phyloP scores from a whole-genome alignment of 2,888 invertebrate species.

The Ferdinandea cuprea region DNA sequence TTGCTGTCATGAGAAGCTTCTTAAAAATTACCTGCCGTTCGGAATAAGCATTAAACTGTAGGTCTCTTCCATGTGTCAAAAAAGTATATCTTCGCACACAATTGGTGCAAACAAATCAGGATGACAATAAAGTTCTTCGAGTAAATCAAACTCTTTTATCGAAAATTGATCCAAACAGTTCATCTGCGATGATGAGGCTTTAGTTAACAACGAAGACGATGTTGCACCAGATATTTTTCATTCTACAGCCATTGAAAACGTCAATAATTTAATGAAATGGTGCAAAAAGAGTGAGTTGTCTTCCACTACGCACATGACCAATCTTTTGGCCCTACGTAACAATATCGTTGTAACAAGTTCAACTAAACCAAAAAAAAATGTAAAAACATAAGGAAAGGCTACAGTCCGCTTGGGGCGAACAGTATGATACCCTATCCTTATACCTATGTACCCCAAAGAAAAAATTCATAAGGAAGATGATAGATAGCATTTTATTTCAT shows the following conservation, averaged over 20 bases:
- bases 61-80: too few relatives aligned
- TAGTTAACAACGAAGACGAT: constrained; percentile 43
- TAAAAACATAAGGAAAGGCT: too few relatives aligned
- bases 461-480: too few relatives aligned
- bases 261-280: constrained; percentile 34
- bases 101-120: constrained; percentile 38
- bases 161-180: constrained; percentile 40
- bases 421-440: too few relatives aligned
- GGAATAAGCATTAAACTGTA: too few relatives aligned
- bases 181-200: constrained; percentile 19
- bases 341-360: constrained; percentile 49
- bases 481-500: too few relatives aligned
- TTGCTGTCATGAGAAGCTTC: too few relatives aligned
- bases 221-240: constrained; percentile 34
- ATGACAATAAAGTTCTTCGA: constrained; percentile 50
- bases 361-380: constrained; percentile 41
- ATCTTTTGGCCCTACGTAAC: constrained; percentile 43
- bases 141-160: constrained; percentile 45
- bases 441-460: too few relatives aligned
- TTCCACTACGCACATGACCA: constrained; percentile 36
- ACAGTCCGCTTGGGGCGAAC: too few relatives aligned
- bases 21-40: too few relatives aligned
- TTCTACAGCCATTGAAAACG: constrained; percentile 38
- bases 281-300: constrained; percentile 39
- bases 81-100: too few relatives aligned